Evolutionary conservation across 1,140 invertebrate genomes (phyloP), one percentile per base, ranked within the genome.

Genomic region (Lanistes nyassanus): DNA sequence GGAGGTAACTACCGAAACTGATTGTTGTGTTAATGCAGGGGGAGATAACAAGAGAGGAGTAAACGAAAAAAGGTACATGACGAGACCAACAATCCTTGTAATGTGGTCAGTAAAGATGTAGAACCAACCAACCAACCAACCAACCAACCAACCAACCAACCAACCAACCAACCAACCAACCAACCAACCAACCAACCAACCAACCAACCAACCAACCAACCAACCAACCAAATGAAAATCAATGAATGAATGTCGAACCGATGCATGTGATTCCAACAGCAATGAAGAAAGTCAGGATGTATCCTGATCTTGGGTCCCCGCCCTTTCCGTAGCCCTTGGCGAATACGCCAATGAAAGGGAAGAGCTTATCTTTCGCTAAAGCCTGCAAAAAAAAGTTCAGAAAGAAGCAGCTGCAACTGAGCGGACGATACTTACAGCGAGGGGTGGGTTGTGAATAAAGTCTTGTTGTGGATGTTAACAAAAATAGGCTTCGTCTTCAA

Each of bases 321-420:
- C 92, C 91, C 85, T 94, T 95, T n/a, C 97, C 97, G 85, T 97
- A 98, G 1, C 96, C 96, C 90, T 97, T 97, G 58, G 95, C 96
- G 90, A 99, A 99, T 88, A 93, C 94, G 56, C 95, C 94, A 69
- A 99, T 91, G 16, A 95, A 94, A 0, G 98, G 98, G 90, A 99
- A 99, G 76, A 99, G 94, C 81, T 94, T 92, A 90, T 99, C 98
- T 76, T 95, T 94, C 79, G 97, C 97, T 16, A 99, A 90, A 11
- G 97, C 97, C 89, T 98, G 95, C 58, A 97, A 85, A 42, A 42
- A 64, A 42, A 42, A 42, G 5, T 13, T 13, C 39, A 74, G 74
- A 75, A 68, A 58, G 5, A 4, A 55, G 64, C 39, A 39, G 21
- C 5, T 16, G 13, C 55, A 55, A 37, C 23, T n/a, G 53, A 19